Conservation (phyloP, 2,797 vertebrate species). For the Hemibagrus guttatus region DNA sequence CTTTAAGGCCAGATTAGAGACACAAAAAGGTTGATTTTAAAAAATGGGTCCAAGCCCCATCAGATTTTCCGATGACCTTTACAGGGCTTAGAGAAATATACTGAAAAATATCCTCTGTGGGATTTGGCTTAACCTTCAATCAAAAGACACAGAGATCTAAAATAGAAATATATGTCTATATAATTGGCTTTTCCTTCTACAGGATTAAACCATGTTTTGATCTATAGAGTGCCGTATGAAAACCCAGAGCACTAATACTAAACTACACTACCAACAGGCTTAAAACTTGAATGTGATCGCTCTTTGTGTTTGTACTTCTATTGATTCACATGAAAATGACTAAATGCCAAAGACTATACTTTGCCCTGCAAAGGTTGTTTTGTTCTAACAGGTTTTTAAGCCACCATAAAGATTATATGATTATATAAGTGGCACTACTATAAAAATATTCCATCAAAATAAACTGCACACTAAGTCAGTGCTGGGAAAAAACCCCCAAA, state of each 20-base stretch:
- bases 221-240: conserved; percentile 12
- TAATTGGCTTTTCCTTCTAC: conserved; percentile 10
- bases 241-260: conserved; percentile 12
- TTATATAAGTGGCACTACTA: conserved; percentile 23
- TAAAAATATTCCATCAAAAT: conserved; percentile 42
- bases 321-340: conserved; percentile 21
- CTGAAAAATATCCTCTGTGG: conserved; percentile 18
- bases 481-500: conserved; percentile 33
- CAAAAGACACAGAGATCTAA: conserved; percentile 26
- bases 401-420: conserved; percentile 2
- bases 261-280: background rate
- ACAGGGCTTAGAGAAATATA: conserved; percentile 25
- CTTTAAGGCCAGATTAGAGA: conserved; percentile 33
- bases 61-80: conserved; percentile 29
- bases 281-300: conserved; percentile 10
- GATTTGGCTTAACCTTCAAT: conserved; percentile 21
- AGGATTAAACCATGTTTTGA: conserved; percentile 9
- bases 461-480: conserved; percentile 36
- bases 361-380: background rate
- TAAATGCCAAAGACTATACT: background rate
- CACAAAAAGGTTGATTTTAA: conserved; percentile 24
- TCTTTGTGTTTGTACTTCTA: conserved; percentile 5
- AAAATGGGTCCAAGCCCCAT: conserved; percentile 27
- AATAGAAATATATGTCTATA: conserved; percentile 29
- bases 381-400: background rate